A percentile compares a stretch with the other conserved stretches of the same genome.
phyloP scores from a whole-genome alignment of 2,888 invertebrate species.

The Acleris literana region DNA sequence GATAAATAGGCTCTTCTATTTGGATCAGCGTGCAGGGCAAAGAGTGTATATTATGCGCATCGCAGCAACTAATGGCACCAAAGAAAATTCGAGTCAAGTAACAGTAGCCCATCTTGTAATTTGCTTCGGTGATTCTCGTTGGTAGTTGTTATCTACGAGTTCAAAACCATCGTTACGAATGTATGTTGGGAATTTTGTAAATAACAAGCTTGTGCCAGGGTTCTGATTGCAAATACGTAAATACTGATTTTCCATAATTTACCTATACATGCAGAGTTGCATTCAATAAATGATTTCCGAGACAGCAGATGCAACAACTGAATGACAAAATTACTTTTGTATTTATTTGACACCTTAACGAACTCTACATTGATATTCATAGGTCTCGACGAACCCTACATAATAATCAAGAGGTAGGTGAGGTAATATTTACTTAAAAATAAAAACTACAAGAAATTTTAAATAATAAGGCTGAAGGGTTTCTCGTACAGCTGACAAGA shows the following conservation, averaged over 20 bases:
- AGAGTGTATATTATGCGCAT: slow-evolving; percentile 42
- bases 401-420: too few relatives aligned
- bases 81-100: background rate
- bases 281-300: too few relatives aligned
- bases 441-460: background rate
- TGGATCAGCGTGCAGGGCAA: background rate
- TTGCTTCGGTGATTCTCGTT: background rate
- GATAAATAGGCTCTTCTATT: background rate
- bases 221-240: too few relatives aligned
- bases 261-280: too few relatives aligned
- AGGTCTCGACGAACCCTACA: too few relatives aligned
- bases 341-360: too few relatives aligned
- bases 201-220: too few relatives aligned
- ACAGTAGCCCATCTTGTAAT: slow-evolving; percentile 1
- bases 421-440: background rate
- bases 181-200: too few relatives aligned
- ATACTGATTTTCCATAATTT: too few relatives aligned
- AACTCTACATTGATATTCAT: too few relatives aligned
- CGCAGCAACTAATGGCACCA: slow-evolving; percentile 17
- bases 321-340: too few relatives aligned
- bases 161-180: background rate
- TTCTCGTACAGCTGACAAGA: slow-evolving; percentile 4
- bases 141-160: background rate
- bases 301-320: too few relatives aligned
- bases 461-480: slow-evolving; percentile 1